A percentile compares a stretch with the other conserved stretches of the same genome.
Evolutionary conservation across 2,888 invertebrate species (phyloP).

Genomic region (Parnassius glacialis): DNA sequence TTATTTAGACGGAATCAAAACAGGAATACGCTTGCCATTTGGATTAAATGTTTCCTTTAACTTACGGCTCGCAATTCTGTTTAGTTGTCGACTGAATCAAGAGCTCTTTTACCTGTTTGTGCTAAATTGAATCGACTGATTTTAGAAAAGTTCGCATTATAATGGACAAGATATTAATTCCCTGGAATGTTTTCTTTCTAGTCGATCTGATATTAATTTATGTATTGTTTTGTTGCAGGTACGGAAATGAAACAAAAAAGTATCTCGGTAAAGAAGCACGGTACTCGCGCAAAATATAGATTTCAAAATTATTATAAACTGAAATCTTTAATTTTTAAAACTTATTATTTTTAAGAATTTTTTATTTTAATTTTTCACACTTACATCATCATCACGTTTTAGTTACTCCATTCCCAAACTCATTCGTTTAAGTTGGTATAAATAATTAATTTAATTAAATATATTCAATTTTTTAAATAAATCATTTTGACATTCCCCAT

Average conservation of each 20-base stretch:
- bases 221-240: constrained; percentile 66
- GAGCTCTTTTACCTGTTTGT: constrained; percentile 32
- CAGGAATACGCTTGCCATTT: constrained; percentile 36
- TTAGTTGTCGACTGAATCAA: constrained; percentile 31
- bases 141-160: constrained; percentile 33
- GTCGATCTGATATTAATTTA: constrained; percentile 47
- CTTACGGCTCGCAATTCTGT: constrained; percentile 31
- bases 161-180: constrained; percentile 18
- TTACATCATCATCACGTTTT: too few relatives aligned
- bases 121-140: constrained; percentile 28
- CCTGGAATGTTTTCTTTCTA: constrained; percentile 7
- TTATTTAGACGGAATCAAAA: constrained; percentile 34
- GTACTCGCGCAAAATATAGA: too few relatives aligned
- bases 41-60: constrained; percentile 46
- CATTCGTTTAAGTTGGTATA: too few relatives aligned
- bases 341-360: too few relatives aligned
- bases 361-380: too few relatives aligned
- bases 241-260: constrained; percentile 37
- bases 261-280: too few relatives aligned
- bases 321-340: too few relatives aligned
- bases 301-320: too few relatives aligned
- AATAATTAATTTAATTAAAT: too few relatives aligned
- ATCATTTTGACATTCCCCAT: constrained; percentile 1
- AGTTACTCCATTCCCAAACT: too few relatives aligned
- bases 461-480: not conserved